phyloP scores from a whole-genome alignment of 2,797 vertebrate species.

The Streptopelia turtur region DNA sequence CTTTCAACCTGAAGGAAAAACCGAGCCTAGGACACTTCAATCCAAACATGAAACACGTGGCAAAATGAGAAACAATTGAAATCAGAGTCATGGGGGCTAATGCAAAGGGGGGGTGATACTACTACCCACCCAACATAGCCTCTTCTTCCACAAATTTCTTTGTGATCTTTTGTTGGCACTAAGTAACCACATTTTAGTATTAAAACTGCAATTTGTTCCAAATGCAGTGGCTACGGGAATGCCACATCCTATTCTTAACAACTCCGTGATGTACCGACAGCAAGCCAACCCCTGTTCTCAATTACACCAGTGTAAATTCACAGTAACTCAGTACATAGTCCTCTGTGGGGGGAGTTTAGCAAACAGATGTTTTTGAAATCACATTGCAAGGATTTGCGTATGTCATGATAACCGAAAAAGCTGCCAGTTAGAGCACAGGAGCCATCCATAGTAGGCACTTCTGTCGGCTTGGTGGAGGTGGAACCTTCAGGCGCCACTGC shows the following conservation, averaged over 20 bases:
- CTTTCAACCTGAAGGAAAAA: background rate
- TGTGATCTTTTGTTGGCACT: background rate
- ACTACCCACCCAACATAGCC: background rate
- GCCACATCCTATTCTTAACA: background rate
- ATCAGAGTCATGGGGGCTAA: background rate
- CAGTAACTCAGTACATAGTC: background rate
- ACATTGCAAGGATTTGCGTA: background rate
- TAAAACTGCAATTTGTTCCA: background rate
- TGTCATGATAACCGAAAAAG: background rate
- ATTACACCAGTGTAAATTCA: background rate
- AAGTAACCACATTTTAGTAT: background rate
- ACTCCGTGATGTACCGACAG: background rate
- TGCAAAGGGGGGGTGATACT: background rate
- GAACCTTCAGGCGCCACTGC: background rate
- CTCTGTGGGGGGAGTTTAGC: background rate
- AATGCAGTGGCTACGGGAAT: background rate
- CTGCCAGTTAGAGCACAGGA: background rate
- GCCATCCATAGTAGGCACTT: background rate
- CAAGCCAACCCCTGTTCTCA: conserved; percentile 14
- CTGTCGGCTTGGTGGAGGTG: background rate
- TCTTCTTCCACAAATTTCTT: background rate
- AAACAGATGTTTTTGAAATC: background rate
- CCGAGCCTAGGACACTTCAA: background rate
- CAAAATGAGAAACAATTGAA: background rate
- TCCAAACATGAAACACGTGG: background rate